These are phyloP conservation scores for Rhegmatorhina hoffmannsi DNA, from an alignment of 2,113 vertebrate species.

Conservation along the genomic window DNA sequence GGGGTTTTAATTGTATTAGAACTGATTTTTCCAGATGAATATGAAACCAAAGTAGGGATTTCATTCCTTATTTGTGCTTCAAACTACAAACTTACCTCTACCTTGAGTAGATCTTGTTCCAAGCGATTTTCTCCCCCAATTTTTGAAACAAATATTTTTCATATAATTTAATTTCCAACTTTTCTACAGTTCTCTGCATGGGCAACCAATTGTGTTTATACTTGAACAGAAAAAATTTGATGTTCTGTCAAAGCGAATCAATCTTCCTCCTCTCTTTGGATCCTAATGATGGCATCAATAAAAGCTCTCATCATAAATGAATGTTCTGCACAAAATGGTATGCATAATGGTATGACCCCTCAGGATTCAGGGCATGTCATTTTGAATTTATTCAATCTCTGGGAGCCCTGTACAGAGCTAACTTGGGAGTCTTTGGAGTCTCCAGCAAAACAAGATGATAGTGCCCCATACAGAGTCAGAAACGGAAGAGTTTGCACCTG, in stretches of 20 bases:
- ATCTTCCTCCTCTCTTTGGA: background rate
- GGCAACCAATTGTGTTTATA: background rate
- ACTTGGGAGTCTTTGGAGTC: background rate
- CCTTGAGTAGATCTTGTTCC: background rate
- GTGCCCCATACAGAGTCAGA: background rate
- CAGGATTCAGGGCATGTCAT: conserved; percentile 35
- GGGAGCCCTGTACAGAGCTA: conserved; percentile 10
- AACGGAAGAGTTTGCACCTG: conserved; percentile 25
- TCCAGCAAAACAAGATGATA: conserved; percentile 12
- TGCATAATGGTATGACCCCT: conserved; percentile 30
- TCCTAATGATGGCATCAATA: conserved; percentile 47
- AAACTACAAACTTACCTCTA: background rate
- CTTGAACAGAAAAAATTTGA: background rate
- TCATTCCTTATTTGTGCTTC: background rate
- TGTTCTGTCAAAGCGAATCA: conserved; percentile 41
- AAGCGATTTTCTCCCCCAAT: background rate
- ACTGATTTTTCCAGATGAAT: background rate
- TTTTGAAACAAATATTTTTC: background rate
- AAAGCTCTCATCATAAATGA: conserved; percentile 12
- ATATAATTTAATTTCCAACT: background rate
- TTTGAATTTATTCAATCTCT: conserved; percentile 46
- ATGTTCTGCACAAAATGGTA: conserved; percentile 12
- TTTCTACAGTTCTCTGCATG: background rate
- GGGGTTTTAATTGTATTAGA: background rate
- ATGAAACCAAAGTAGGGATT: background rate